Conservation (phyloP, 1,140 invertebrate genomes). For the Aporrectodea caliginosa region DNA sequence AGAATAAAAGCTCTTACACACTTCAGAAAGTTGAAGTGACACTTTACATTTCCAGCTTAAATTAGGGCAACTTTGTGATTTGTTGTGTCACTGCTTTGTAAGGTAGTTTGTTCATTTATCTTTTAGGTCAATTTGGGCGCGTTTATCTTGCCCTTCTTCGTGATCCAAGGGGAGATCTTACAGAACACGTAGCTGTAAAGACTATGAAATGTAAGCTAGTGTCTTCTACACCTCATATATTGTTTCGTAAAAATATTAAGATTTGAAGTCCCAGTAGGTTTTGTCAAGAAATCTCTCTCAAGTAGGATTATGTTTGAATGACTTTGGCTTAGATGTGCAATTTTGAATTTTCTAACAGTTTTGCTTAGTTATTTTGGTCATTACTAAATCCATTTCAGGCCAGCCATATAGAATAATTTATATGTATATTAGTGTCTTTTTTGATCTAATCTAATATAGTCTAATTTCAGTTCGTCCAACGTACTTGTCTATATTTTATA, state of each 20-base stretch:
- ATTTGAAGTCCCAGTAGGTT: neutral
- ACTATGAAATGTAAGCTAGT: constrained; percentile 27
- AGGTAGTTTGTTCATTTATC: neutral
- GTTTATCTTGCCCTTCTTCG: constrained; percentile 26
- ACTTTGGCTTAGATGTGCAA: neutral
- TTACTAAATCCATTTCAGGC: too few species aligned
- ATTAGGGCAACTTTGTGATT: too few species aligned
- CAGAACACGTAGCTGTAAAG: constrained; percentile 28
- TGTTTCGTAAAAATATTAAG: neutral
- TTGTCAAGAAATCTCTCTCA: neutral
- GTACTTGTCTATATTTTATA: too few species aligned
- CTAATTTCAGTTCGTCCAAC: too few species aligned
- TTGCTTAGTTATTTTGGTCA: neutral
- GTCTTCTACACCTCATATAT: neutral
- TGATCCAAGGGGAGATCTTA: constrained; percentile 34
- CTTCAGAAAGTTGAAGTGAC: too few species aligned
- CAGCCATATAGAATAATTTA: too few species aligned
- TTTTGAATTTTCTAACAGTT: neutral
- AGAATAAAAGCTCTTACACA: neutral
- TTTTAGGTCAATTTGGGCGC: constrained; percentile 31
- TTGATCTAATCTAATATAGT: too few species aligned
- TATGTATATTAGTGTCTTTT: too few species aligned
- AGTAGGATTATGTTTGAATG: neutral
- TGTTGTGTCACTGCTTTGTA: neutral
- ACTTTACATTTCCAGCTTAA: too few species aligned